Evolutionary conservation across 2,888 invertebrate genomes (phyloP), one percentile per base, ranked within the genome.

Genomic region (Lepidonotus clava): DNA sequence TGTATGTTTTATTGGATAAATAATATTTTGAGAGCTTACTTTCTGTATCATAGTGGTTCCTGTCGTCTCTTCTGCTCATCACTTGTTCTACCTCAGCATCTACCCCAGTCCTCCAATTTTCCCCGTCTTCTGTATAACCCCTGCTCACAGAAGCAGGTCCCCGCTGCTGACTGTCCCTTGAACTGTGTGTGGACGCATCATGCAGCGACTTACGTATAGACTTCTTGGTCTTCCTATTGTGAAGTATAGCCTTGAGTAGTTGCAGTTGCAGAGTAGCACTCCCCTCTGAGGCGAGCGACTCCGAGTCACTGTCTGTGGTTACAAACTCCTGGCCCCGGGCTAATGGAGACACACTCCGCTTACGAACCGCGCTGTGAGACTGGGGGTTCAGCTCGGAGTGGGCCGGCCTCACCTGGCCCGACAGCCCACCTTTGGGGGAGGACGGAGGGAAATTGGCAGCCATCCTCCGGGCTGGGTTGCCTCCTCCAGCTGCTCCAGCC

Each of bases 231-330:
- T 85, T 86, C 5, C 86, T 34, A 32, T 86, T 84, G 71, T 61
- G 84, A 2, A 87, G 85, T 4, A 88, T 40, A 14, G 87, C 88
- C 34, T 88, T 88, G 32, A 88, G 83, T 24, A 88, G 85, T 53
- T 85, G 86, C 2, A 87, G 86, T 41, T 87, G 86, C 32, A 88
- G 53, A 1, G 88, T 66, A 21, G 88, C 85, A 34, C 80, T 80
- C 21, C 56, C 66, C 38, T 86, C 87, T 18, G 84, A 24, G 0
- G 84, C 53, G 0, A 53, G 38, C 1, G 34, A 41, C 5, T 83
- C 83, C 8, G 71, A 71, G 46, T 85, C 85, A 32, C 56, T 85
- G 32, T 86, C 85, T 38, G 38, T 87, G 21, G 40, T 38, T 24
- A 56, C 24, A 21, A 85, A 80, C 24, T 84, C 84, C 51, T 56